Base-by-base conservation (phyloP, 2,888 invertebrate species). In the Parochlus steinenii region DNA sequence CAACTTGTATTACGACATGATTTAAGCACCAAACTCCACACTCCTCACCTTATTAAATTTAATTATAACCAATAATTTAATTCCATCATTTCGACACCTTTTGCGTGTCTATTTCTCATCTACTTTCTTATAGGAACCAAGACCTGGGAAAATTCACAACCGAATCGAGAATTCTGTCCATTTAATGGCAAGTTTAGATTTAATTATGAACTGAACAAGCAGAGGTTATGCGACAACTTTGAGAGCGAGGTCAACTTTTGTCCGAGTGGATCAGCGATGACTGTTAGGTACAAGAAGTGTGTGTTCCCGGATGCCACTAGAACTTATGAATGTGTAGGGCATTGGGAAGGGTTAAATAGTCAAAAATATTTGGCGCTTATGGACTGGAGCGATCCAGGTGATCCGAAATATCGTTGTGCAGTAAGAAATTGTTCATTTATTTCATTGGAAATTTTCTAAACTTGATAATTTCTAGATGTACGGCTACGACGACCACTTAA, bases 271-370 rank as follows among this genome's bases (percentile, higher is more conserved):
- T 69, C 70, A 3, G 61, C 64, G 6, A 49, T 74, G 33, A 64
- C 63, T 42, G 54, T 72, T 37, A 60, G 62, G 25, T 68, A 72
- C 45, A 59, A 61, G 42, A 58, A 62, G 38, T 74, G 74, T 45
- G 58, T 61, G 5, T 67, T 67, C 40, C 61, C 63, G 8, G 61
- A 62, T 47, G 59, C 61, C 45, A 63, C 70, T 69, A 62, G 69
- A 37, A 64, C 61, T 37, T 69, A 70, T 46, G 65, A 70, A 43
- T 74, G 74, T 48, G 52, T 74, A 42, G 74, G 71, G 17, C 65
- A 66, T 45, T 74, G 74, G 74, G 57, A 61, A 39, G 67, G 66
- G 8, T 53, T 60, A 5, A 58, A 62, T 40, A 62, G 64, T 15
- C 63, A 70, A 44, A 60, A 61, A 20, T 73, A 65, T 49, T 50